Conservation (phyloP, 2,113 vertebrate species). For the Tragelaphus strepsiceros region DNA sequence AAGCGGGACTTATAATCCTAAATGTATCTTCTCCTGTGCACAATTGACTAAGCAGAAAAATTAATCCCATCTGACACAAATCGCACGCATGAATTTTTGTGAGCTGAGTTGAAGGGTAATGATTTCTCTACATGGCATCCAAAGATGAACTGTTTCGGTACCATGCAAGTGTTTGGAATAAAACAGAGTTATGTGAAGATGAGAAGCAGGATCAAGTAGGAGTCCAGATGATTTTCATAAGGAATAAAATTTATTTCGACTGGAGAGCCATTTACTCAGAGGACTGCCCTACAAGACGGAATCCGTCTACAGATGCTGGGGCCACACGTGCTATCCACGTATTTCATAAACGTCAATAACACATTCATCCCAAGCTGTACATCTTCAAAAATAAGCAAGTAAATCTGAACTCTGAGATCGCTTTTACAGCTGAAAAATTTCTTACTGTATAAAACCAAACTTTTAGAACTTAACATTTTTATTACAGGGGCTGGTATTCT, state of each 20-base stretch:
- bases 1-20: neutral
- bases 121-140: neutral
- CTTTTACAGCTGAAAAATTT: neutral
- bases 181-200: conserved; percentile 25
- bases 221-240: neutral
- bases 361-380: neutral
- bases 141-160: conserved; percentile 51
- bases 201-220: neutral
- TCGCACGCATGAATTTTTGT: conserved; percentile 6
- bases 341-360: neutral
- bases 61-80: neutral
- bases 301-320: neutral
- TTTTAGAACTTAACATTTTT: conserved; percentile 11
- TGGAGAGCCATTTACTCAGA: neutral
- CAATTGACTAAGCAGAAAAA: conserved; percentile 41
- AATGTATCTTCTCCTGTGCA: conserved; percentile 23
- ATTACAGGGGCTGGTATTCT: neutral
- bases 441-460: neutral
- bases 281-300: neutral
- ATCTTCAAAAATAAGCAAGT: neutral
- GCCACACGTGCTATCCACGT: neutral
- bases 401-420: neutral
- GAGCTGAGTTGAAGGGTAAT: conserved; percentile 22
- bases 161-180: neutral
- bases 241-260: neutral